phyloP scores from a whole-genome alignment of 2,797 vertebrate genomes.

The Hirundo rustica region DNA sequence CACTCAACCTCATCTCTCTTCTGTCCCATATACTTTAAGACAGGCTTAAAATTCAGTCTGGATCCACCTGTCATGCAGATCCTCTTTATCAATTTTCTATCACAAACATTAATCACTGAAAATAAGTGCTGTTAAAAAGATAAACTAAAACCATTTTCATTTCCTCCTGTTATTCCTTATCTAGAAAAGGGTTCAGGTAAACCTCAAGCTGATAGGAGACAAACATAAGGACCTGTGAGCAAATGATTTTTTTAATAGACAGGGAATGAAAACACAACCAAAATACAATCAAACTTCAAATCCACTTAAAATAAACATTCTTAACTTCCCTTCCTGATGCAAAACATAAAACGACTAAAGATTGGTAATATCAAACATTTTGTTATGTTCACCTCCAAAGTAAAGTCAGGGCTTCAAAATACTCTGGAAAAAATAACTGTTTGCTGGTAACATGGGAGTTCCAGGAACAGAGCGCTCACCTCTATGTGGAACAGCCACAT shows the following conservation, averaged over 20 bases:
- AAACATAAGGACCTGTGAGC: neutral
- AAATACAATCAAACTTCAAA: neutral
- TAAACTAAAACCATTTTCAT: neutral
- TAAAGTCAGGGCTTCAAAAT: neutral
- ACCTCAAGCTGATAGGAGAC: neutral
- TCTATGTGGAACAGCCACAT: fast-evolving
- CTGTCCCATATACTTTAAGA: neutral
- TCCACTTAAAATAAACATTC: neutral
- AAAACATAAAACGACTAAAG: neutral
- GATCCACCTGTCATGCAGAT: neutral
- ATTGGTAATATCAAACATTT: neutral
- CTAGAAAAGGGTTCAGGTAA: neutral
- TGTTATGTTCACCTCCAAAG: neutral
- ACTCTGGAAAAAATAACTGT: neutral
- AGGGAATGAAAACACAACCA: neutral
- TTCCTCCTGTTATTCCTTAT: neutral
- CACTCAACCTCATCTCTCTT: neutral
- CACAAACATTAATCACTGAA: neutral
- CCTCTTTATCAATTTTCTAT: neutral
- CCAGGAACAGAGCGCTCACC: neutral
- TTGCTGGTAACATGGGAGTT: neutral
- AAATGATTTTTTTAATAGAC: neutral
- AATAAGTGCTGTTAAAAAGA: neutral
- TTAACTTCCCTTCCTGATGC: neutral
- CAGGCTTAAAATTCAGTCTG: neutral